Conservation (phyloP, 2,113 vertebrate genomes). For the Trogon surrucura region DNA sequence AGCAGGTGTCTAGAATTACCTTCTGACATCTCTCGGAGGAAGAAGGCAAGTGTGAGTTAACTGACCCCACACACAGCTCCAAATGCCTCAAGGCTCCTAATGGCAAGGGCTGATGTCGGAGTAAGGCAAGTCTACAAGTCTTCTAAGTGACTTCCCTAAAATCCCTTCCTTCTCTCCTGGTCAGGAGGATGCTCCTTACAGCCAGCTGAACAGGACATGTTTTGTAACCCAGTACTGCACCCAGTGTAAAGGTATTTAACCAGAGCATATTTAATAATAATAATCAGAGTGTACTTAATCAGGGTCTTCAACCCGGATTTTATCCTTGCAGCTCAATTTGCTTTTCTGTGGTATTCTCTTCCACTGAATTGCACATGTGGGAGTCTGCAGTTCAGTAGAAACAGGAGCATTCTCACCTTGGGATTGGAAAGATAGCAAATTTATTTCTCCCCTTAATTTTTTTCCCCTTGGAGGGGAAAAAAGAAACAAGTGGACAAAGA, state of each 20-base stretch:
- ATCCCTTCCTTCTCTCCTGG: background rate
- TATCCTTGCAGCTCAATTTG: background rate
- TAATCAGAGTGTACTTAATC: background rate
- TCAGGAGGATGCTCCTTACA: background rate
- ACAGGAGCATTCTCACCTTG: background rate
- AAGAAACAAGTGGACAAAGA: background rate
- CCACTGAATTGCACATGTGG: background rate
- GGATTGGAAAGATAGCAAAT: background rate
- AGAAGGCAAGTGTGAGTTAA: slow-evolving; percentile 49
- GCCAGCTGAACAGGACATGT: background rate
- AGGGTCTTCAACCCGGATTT: background rate
- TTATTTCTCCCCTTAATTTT: background rate
- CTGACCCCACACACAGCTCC: slow-evolving; percentile 22
- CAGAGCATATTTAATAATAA: background rate
- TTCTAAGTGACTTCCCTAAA: background rate
- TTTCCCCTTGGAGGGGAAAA: background rate
- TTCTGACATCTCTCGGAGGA: slow-evolving; percentile 56
- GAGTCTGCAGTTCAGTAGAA: background rate
- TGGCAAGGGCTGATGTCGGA: slow-evolving; percentile 4
- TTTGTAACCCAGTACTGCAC: background rate
- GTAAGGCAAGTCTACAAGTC: background rate
- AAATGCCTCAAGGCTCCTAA: background rate
- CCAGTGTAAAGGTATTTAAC: background rate
- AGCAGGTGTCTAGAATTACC: slow-evolving; percentile 70
- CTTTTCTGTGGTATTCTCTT: background rate